These are phyloP conservation scores for Eupsittula cactorum DNA, from an alignment of 2,113 vertebrate genomes.

Conservation along the genomic window DNA sequence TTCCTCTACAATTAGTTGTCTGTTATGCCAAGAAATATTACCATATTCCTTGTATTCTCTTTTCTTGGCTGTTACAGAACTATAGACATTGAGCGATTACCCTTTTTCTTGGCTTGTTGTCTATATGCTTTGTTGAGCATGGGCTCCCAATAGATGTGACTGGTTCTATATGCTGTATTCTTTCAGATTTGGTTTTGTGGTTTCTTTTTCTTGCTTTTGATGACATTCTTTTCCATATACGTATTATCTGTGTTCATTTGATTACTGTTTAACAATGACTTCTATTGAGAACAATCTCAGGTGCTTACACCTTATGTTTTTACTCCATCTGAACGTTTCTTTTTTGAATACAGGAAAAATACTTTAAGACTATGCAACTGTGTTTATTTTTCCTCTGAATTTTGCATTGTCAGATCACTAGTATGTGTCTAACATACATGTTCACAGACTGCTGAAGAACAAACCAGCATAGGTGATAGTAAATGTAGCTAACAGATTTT, in stretches of 20 bases:
- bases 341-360: background rate
- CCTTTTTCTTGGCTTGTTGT: background rate
- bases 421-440: background rate
- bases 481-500: background rate
- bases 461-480: background rate
- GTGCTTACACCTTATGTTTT: background rate
- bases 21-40: background rate
- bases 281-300: background rate
- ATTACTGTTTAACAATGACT: background rate
- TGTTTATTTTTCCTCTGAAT: background rate
- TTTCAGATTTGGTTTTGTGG: background rate
- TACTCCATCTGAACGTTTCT: background rate
- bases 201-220: background rate
- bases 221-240: background rate
- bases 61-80: background rate
- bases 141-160: too few species aligned
- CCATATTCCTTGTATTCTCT: background rate
- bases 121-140: background rate
- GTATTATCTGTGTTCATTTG: background rate
- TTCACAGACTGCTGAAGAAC: background rate
- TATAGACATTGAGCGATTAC: background rate
- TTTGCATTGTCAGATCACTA: background rate
- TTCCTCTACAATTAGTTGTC: background rate
- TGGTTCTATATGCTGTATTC: background rate
- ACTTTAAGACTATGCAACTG: background rate